Conservation (phyloP, 2,797 vertebrate species). For the Caiman crocodilus region DNA sequence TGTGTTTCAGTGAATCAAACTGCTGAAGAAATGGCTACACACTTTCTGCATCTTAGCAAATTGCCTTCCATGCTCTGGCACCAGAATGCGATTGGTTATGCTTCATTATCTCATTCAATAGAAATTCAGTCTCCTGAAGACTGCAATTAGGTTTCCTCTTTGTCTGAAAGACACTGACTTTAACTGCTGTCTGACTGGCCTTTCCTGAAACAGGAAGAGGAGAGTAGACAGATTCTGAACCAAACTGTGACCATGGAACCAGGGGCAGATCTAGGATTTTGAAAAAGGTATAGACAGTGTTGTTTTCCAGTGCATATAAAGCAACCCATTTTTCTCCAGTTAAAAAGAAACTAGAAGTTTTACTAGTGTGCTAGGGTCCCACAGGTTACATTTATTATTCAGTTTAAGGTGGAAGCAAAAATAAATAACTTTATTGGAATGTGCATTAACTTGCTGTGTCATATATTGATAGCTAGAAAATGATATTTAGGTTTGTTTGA, state of each 20-base stretch:
- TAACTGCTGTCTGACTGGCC: slow-evolving; percentile 32
- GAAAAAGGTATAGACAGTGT: too few relatives aligned
- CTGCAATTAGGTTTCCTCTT: slow-evolving; percentile 65
- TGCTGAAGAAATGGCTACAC: slow-evolving; percentile 12
- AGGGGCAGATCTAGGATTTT: not conserved
- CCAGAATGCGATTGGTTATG: slow-evolving; percentile 60
- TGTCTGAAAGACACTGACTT: slow-evolving; percentile 49
- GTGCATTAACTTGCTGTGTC: too few relatives aligned
- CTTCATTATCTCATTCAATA: slow-evolving; percentile 72
- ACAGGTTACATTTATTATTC: too few relatives aligned
- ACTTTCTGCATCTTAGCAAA: slow-evolving; percentile 62
- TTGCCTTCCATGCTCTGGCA: slow-evolving; percentile 49
- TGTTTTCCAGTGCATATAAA: too few relatives aligned
- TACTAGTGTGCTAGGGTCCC: too few relatives aligned
- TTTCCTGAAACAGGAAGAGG: not conserved
- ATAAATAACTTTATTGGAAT: too few relatives aligned
- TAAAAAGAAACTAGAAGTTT: too few relatives aligned
- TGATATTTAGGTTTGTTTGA: too few relatives aligned
- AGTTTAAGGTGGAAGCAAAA: too few relatives aligned
- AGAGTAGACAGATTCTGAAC: not conserved
- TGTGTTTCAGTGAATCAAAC: slow-evolving; percentile 50
- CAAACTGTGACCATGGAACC: not conserved
- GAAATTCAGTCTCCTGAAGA: slow-evolving; percentile 67
- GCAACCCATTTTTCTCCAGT: too few relatives aligned
- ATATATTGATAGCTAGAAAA: too few relatives aligned